Evolutionary conservation across 2,113 vertebrate genomes (phyloP).

Genomic region (Pavo muticus): DNA sequence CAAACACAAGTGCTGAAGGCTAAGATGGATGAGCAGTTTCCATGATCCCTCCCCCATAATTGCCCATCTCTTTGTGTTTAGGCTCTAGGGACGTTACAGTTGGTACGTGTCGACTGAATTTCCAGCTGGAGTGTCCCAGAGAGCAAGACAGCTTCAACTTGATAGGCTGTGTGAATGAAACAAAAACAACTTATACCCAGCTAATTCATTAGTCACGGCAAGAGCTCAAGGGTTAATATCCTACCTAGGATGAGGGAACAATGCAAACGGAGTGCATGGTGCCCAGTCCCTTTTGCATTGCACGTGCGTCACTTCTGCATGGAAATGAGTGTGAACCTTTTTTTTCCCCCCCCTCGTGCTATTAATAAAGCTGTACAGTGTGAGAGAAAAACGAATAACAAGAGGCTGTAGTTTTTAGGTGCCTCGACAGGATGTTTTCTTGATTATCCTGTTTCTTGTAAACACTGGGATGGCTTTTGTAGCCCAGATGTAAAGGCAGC

Average conservation of each 20-base stretch:
- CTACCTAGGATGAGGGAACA: neutral
- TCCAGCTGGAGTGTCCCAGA: neutral
- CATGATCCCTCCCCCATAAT: neutral
- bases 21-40: neutral
- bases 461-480: constrained; percentile 71
- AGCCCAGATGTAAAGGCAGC: constrained; percentile 75
- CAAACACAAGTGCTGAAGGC: neutral
- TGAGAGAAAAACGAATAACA: constrained; percentile 75
- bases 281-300: neutral
- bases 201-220: neutral
- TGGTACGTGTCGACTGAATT: neutral
- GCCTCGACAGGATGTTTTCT: constrained; percentile 81
- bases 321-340: constrained; percentile 62
- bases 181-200: neutral
- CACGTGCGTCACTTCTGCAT: constrained; percentile 59
- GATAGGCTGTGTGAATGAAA: accelerated
- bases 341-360: constrained; percentile 39
- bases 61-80: neutral
- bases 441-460: constrained; percentile 80
- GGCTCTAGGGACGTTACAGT: accelerated
- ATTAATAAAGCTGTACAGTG: constrained; percentile 78
- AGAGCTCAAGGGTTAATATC: constrained; percentile 42
- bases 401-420: constrained; percentile 57
- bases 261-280: neutral
- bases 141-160: neutral